phyloP scores from a whole-genome alignment of 2,797 vertebrate species.

The Botia almorhae region DNA sequence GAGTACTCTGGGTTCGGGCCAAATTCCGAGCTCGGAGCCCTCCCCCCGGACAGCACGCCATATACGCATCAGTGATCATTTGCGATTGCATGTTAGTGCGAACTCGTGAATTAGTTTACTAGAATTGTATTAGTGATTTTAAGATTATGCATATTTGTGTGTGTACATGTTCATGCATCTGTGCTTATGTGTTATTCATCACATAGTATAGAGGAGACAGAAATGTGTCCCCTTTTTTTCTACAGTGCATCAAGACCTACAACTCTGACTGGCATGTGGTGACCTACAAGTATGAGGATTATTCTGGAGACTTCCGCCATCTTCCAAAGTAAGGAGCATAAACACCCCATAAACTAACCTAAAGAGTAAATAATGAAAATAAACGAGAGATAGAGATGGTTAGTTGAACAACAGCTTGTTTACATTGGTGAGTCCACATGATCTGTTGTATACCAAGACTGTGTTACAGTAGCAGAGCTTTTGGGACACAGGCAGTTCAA shows the following conservation, averaged over 20 bases:
- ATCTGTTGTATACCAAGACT: not conserved
- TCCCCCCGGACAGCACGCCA: too few relatives aligned
- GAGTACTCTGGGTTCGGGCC: too few relatives aligned
- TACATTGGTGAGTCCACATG: not conserved
- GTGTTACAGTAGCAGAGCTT: not conserved
- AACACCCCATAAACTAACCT: not conserved
- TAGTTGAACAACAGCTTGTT: not conserved
- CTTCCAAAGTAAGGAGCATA: slow-evolving; percentile 88
- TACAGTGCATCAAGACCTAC: slow-evolving; percentile 97
- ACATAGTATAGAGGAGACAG: not conserved
- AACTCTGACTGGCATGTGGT: slow-evolving; percentile 97
- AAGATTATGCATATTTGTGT: slow-evolving; percentile 5
- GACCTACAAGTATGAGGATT: slow-evolving; percentile 95
- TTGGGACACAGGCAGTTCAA: not conserved
- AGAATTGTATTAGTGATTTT: slow-evolving; percentile 28
- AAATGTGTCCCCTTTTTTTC: slow-evolving; percentile 21
- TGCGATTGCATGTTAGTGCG: too few relatives aligned
- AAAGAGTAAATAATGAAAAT: not conserved
- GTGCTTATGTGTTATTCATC: slow-evolving; percentile 26
- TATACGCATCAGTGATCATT: too few relatives aligned
- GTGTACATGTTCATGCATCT: slow-evolving; percentile 8
- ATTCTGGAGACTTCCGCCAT: slow-evolving; percentile 95
- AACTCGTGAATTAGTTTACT: slow-evolving; percentile 37
- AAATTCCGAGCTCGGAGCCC: too few relatives aligned
- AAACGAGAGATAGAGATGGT: not conserved